Evolutionary conservation across 2,888 invertebrate genomes (phyloP), one percentile per base, ranked within the genome.

Genomic region (Apamea anceps): DNA sequence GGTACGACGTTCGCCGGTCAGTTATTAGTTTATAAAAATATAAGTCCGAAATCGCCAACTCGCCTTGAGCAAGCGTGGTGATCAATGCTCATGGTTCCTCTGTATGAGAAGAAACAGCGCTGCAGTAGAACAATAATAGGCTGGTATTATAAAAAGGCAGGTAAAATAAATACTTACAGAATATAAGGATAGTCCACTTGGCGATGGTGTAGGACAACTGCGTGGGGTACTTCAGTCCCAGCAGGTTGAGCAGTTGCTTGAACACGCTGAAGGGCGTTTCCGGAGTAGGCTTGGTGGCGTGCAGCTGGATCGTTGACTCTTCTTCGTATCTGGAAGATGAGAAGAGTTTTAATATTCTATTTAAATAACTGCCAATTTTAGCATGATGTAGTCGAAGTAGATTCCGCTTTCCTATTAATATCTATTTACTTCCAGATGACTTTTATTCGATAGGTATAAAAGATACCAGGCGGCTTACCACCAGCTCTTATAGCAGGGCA

Each of bases 201-300:
- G 98, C 98, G 74, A 98, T 97, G 66, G 92, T 95, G 42, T 98
- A 97, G 0, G 98, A 98, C 48, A 97, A 96, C 0, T 96, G 93
- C 15, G 97, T 98, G 42, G 98, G 98, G 79, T 97, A 96, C 92
- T 98, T 98, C 72, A 97, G 97, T 60, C 98, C 98, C 77, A 98
- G 97, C 81, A 98, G 95, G 95, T 98, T 98, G 92, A 98, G 98
- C 62, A 98, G 91, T 90, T 98, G 97, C n/a, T 97, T 96, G 51
- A 97, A 90, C 10, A 97, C 94, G 79, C 90, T 92, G 89, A 86
- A 94, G 13, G 95, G 91, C 2, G 94, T 93, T 87, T 94, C 93
- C 0, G 91, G 95, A 32, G 80, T 92, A 6, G 91, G 95, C 91
- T 91, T 97, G 66, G 79, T 92, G 73, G 90, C 93, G 81, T 93